These are phyloP conservation scores for Drosophila lutescens DNA, from an alignment of 2,888 invertebrate species.

Conservation along the genomic window DNA sequence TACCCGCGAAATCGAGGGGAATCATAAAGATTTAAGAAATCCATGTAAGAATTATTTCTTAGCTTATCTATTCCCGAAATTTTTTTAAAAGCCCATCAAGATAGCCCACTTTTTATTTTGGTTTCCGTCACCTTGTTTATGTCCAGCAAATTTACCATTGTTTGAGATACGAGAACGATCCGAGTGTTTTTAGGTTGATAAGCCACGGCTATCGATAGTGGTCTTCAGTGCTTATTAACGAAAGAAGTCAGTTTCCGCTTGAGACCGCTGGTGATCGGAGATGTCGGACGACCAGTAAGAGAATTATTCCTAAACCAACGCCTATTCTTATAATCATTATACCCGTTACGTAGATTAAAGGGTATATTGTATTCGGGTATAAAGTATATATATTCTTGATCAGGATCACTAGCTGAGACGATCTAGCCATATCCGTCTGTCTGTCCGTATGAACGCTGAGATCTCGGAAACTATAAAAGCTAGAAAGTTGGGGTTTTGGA, in stretches of 20 bases:
- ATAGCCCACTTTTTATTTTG: not conserved
- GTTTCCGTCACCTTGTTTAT: not conserved
- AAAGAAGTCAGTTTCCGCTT: constrained; percentile 16
- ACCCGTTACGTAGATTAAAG: too few species aligned
- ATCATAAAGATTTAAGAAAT: too few species aligned
- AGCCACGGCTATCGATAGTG: constrained; percentile 30
- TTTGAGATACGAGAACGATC: constrained; percentile 12
- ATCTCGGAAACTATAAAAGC: too few species aligned
- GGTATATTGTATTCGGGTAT: too few species aligned
- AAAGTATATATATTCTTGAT: too few species aligned
- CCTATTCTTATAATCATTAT: not conserved
- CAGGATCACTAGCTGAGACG: too few species aligned
- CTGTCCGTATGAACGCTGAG: too few species aligned
- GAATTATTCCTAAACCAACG: not conserved
- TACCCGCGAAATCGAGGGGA: too few species aligned
- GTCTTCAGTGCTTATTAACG: not conserved
- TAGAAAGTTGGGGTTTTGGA: too few species aligned
- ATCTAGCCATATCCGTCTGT: too few species aligned
- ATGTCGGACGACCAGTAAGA: constrained; percentile 56
- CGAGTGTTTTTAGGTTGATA: constrained; percentile 23
- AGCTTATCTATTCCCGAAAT: too few species aligned
- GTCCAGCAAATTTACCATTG: constrained; percentile 12
- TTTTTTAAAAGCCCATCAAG: not conserved
- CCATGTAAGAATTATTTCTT: too few species aligned
- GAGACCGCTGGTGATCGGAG: constrained; percentile 1